phyloP scores from a whole-genome alignment of 2,113 vertebrate species.

The Zeus faber region DNA sequence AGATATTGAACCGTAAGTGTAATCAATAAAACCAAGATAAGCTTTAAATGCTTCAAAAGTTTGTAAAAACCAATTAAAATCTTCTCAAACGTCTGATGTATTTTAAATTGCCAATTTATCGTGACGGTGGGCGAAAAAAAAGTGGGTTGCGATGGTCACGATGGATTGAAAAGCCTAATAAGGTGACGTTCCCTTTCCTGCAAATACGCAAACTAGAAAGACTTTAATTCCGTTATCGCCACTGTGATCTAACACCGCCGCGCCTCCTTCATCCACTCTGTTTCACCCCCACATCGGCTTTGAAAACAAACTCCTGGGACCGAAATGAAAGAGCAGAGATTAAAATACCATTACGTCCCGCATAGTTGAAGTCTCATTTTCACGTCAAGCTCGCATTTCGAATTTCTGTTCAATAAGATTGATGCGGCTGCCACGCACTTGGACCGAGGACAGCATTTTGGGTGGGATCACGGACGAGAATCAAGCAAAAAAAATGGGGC shows the following conservation, averaged over 20 bases:
- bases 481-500: too few species aligned
- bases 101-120: too few species aligned
- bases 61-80: too few species aligned
- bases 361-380: conserved; percentile 99
- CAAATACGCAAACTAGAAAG: conserved; percentile 85
- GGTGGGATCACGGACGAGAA: too few species aligned
- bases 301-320: conserved; percentile 93
- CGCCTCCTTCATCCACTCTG: conserved; percentile 90
- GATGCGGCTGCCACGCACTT: too few species aligned
- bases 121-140: too few species aligned
- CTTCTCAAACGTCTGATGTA: too few species aligned
- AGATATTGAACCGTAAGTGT: too few species aligned
- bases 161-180: conserved; percentile 84
- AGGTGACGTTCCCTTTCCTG: conserved; percentile 83
- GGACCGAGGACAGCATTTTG: too few species aligned
- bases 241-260: conserved; percentile 90
- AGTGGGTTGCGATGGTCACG: conserved; percentile 12
- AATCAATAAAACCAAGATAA: too few species aligned
- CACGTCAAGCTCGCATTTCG: conserved; percentile 98
- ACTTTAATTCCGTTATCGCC: conserved; percentile 93
- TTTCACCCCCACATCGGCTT: conserved; percentile 91
- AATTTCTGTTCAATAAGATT: conserved; percentile 98
- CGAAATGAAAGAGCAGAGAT: conserved; percentile 96
- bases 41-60: too few species aligned
- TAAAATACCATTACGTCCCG: conserved; percentile 99